phyloP scores from a whole-genome alignment of 2,113 vertebrate species.

The Leptocoma aspasia region DNA sequence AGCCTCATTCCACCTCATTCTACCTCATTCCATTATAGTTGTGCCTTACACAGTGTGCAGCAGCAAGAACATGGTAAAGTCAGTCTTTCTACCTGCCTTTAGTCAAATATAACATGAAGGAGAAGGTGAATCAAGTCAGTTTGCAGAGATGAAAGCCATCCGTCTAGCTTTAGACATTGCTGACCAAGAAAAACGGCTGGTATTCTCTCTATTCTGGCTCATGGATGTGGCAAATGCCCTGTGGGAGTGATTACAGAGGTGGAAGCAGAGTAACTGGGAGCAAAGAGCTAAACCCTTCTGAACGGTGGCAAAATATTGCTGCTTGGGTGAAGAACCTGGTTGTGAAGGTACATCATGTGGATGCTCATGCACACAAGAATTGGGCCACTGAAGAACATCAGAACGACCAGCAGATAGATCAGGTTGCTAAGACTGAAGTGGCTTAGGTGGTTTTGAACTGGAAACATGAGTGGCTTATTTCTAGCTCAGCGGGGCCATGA shows the following conservation, averaged over 20 bases:
- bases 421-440: not conserved
- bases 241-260: not conserved
- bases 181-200: not conserved
- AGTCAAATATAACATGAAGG: not conserved
- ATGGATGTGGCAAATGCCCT: not conserved
- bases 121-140: not conserved
- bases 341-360: not conserved
- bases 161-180: not conserved
- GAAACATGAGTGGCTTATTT: not conserved
- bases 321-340: not conserved
- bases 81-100: not conserved
- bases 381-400: not conserved
- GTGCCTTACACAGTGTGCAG: not conserved
- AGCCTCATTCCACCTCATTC: not conserved
- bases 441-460: not conserved
- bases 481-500: not conserved
- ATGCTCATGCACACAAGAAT: not conserved
- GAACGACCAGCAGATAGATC: not conserved
- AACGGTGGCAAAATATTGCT: not conserved
- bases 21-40: not conserved
- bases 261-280: not conserved
- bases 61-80: not conserved
- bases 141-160: not conserved
- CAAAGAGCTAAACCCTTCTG: not conserved
- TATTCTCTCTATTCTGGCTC: not conserved